phyloP scores from a whole-genome alignment of 2,113 vertebrate species.

The Cynoglossus semilaevis region DNA sequence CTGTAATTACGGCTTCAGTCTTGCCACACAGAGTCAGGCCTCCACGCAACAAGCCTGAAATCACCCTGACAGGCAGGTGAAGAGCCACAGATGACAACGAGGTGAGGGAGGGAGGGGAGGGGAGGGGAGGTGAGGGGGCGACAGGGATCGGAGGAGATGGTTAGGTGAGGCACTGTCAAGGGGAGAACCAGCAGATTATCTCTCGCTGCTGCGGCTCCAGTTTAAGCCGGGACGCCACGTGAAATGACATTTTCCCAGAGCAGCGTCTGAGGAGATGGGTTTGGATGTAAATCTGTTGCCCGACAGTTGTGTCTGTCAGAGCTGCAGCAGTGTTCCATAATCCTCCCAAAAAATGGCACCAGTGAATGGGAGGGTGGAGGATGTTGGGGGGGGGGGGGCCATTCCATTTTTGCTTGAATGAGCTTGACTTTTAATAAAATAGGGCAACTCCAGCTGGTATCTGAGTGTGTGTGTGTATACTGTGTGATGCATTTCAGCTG shows the following conservation, averaged over 20 bases:
- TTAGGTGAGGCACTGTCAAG: conserved; percentile 17
- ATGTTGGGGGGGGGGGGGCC: neutral
- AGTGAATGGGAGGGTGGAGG: neutral
- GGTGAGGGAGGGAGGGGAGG: conserved; percentile 13
- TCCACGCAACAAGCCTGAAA: conserved; percentile 59
- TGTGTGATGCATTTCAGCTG: neutral
- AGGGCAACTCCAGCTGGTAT: conserved; percentile 33
- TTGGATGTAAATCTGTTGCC: conserved; percentile 56
- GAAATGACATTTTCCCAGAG: conserved; percentile 54
- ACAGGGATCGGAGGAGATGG: conserved; percentile 1
- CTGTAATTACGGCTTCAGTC: conserved; percentile 63
- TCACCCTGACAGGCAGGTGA: conserved; percentile 54
- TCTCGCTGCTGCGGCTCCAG: conserved; percentile 30
- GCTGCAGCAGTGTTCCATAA: conserved; percentile 51
- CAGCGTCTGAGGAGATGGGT: conserved; percentile 18
- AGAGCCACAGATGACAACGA: conserved; percentile 25
- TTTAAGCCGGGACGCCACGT: conserved; percentile 42
- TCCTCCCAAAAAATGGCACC: conserved; percentile 34
- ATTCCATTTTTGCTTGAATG: conserved; percentile 37
- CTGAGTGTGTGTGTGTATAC: neutral
- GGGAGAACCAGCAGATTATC: conserved; percentile 59
- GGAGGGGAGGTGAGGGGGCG: neutral
- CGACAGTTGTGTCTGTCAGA: conserved; percentile 52
- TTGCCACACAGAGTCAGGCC: conserved; percentile 45
- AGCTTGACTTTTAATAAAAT: conserved; percentile 54